These are phyloP conservation scores for Colletes collaris DNA, from an alignment of 2,888 invertebrate species.

Conservation along the genomic window DNA sequence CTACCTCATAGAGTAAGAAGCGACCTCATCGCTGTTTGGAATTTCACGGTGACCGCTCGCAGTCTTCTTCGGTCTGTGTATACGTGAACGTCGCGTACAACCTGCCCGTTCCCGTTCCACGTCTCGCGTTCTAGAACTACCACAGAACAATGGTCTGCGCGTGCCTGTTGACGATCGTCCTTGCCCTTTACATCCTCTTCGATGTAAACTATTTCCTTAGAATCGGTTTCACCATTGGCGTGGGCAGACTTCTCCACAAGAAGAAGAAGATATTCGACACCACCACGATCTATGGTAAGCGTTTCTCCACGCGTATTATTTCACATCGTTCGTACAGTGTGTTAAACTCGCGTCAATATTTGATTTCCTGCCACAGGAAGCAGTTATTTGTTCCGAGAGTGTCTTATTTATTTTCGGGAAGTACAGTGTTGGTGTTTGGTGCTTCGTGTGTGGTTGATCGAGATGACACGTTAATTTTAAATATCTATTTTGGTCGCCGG, in stretches of 20 bases:
- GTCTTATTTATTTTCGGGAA: no score
- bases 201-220: slow-evolving; percentile 93
- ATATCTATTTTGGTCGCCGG: no score
- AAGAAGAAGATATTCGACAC: slow-evolving; percentile 89
- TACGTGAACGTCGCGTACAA: slow-evolving; percentile 28
- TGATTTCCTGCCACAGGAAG: no score
- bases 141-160: slow-evolving; percentile 69
- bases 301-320: slow-evolving; percentile 6
- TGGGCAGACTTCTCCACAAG: slow-evolving; percentile 88
- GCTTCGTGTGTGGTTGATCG: no score
- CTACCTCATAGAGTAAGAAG: slow-evolving; percentile 4
- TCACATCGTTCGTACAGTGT: no score
- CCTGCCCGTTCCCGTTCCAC: not conserved
- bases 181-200: slow-evolving; percentile 88
- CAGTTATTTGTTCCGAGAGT: no score
- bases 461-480: no score
- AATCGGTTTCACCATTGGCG: slow-evolving; percentile 88
- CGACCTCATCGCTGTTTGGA: slow-evolving; percentile 9
- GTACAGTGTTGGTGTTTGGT: no score
- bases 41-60: slow-evolving; percentile 32
- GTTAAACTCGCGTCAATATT: no score
- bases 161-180: slow-evolving; percentile 78
- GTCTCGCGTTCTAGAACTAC: not conserved
- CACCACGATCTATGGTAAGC: slow-evolving; percentile 90
- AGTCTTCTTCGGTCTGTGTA: slow-evolving; percentile 48